phyloP scores from a whole-genome alignment of 2,888 invertebrate genomes.

The Himalopsyche tibetana region DNA sequence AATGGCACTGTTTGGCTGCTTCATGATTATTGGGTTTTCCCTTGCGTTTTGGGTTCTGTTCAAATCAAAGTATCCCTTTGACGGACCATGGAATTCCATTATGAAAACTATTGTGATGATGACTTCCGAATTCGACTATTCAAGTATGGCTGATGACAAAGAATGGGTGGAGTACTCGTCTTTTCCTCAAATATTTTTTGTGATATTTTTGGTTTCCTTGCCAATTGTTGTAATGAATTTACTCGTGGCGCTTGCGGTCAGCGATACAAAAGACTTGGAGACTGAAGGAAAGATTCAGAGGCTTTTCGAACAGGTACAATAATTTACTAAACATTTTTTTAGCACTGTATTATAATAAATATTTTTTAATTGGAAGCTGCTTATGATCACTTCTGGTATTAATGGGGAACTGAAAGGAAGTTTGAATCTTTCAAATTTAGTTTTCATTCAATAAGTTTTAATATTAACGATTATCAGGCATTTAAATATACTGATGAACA shows the following conservation, averaged over 20 bases:
- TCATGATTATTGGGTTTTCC: slow-evolving; percentile 77
- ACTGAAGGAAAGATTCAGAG: slow-evolving; percentile 77
- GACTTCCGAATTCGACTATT: slow-evolving; percentile 79
- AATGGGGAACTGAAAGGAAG: no score
- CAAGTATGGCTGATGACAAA: slow-evolving; percentile 71
- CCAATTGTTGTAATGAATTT: slow-evolving; percentile 79
- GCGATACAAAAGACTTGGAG: slow-evolving; percentile 78
- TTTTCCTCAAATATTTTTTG: slow-evolving; percentile 75
- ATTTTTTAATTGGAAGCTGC: no score
- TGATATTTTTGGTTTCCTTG: slow-evolving; percentile 76
- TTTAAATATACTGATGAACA: no score
- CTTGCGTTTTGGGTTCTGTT: slow-evolving; percentile 79
- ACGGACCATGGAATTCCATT: slow-evolving; percentile 75
- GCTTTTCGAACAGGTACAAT: slow-evolving; percentile 76
- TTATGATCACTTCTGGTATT: no score
- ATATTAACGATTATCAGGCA: no score
- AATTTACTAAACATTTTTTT: no score
- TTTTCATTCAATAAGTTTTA: no score
- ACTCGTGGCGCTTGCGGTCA: slow-evolving; percentile 79
- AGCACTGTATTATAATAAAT: no score
- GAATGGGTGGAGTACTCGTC: slow-evolving; percentile 70
- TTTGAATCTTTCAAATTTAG: no score
- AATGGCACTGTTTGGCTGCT: slow-evolving; percentile 70
- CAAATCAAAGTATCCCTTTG: slow-evolving; percentile 74
- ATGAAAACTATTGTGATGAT: slow-evolving; percentile 80